Evolutionary conservation across 2,888 invertebrate genomes (phyloP), one percentile per base, ranked within the genome.

Genomic region (Sacculina carcini): DNA sequence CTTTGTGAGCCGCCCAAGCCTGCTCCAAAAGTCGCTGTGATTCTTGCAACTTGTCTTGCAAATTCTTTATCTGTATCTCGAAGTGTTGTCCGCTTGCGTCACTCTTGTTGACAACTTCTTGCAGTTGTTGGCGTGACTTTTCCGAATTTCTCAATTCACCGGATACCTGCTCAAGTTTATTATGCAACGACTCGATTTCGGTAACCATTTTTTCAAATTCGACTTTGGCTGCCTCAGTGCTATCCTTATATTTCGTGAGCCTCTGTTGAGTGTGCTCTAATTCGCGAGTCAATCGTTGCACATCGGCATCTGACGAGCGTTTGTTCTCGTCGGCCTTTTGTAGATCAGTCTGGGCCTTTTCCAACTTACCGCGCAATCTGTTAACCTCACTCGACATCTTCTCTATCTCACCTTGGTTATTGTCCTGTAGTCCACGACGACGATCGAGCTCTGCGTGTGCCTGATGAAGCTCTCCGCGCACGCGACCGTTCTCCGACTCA

Each of bases 131-230:
- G 2, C 28, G 28, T 5, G 26, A 7, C n/a, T 3, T 3, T 28
- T 44, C 44, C 7, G 44, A 7, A 55, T 75, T 76, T 40, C 60
- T 59, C 34, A 63, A 60, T 52, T 67, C 66, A 23, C 59, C 58
- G 51, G 66, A 63, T 36, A 79, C 73, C 59, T 79, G 70, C 65
- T 82, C 81, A 53, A 82, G 72, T 57, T 79, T 73, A 61, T 84
- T 83, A 60, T 82, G 79, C 69, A 85, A 74, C 57, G 82, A 72
- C 14, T 79, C 76, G 57, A 83, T 68, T 61, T 86, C 85, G 49
- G 77, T 77, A 2, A 79, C 77, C 75, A 85, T 78, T 58, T 81
- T 71, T 60, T 86, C 85, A 60, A 82, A 79, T 62, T 86, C 85
- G 56, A 81, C 80, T 61, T 81, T 77, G 9, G 80, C 78, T 3